phyloP scores from a whole-genome alignment of 1,140 invertebrate species.

The Sweltsa coloradensis region DNA sequence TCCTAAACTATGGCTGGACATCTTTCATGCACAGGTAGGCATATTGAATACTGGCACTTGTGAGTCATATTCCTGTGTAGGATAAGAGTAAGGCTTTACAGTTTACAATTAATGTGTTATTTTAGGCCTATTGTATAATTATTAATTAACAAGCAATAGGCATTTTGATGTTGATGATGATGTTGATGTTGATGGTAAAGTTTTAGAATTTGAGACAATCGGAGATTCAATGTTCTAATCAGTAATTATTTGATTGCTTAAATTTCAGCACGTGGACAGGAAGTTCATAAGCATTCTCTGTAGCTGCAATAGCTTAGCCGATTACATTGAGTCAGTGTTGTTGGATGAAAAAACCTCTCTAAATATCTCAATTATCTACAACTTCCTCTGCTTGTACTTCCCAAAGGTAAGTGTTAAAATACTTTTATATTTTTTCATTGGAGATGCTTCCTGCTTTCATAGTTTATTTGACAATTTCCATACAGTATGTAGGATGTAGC shows the following conservation, averaged over 20 bases:
- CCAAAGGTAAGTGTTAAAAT: conserved; percentile 48
- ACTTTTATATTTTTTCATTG: conserved; percentile 1
- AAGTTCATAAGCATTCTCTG: conserved; percentile 65
- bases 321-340: conserved; percentile 71
- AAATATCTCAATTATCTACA: conserved; percentile 62
- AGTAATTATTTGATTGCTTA: conserved; percentile 13
- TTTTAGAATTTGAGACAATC: not conserved
- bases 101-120: no score
- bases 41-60: conserved; percentile 4
- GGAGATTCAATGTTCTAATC: not conserved
- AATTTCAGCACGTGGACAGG: conserved; percentile 49
- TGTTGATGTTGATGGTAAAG: not conserved
- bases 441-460: not conserved
- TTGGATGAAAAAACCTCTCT: conserved; percentile 66
- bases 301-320: conserved; percentile 64
- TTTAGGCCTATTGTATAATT: not conserved
- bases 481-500: not conserved
- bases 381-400: conserved; percentile 70
- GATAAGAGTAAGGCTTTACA: no score
- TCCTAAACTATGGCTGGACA: conserved; percentile 73
- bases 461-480: not conserved
- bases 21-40: conserved; percentile 56
- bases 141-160: no score
- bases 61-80: no score
- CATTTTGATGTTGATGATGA: not conserved